Conservation (phyloP, 2,113 vertebrate genomes). For the Coturnix japonica region DNA sequence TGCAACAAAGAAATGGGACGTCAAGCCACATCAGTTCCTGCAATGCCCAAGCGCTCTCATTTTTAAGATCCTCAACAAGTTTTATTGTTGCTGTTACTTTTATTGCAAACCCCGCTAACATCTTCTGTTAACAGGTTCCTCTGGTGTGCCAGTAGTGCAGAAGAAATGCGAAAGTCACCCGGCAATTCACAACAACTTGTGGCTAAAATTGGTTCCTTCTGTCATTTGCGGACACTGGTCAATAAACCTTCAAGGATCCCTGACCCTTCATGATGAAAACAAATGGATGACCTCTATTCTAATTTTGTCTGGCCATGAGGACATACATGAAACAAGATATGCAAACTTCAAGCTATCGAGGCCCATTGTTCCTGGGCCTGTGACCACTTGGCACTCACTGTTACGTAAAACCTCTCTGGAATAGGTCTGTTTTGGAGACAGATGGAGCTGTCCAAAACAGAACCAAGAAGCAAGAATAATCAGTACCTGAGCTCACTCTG, state of each 20-base stretch:
- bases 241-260: not conserved
- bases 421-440: not conserved
- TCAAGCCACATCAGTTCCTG: not conserved
- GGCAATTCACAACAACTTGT: not conserved
- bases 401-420: not conserved
- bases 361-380: not conserved
- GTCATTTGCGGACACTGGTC: not conserved
- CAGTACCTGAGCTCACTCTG: not conserved
- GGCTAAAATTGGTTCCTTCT: not conserved
- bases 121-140: not conserved
- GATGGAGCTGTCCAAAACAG: not conserved
- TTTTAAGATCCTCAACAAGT: not conserved
- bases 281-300: not conserved
- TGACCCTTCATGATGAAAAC: not conserved
- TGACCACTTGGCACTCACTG: not conserved
- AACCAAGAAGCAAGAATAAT: not conserved
- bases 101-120: rapidly evolving
- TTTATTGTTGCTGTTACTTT: not conserved
- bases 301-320: not conserved
- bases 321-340: not conserved
- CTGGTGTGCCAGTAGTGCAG: not conserved
- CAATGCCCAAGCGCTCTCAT: not conserved
- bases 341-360: not conserved
- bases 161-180: not conserved
- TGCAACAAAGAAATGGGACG: not conserved